These are phyloP conservation scores for Napeogenes inachia DNA, from an alignment of 2,888 invertebrate genomes.

Conservation along the genomic window DNA sequence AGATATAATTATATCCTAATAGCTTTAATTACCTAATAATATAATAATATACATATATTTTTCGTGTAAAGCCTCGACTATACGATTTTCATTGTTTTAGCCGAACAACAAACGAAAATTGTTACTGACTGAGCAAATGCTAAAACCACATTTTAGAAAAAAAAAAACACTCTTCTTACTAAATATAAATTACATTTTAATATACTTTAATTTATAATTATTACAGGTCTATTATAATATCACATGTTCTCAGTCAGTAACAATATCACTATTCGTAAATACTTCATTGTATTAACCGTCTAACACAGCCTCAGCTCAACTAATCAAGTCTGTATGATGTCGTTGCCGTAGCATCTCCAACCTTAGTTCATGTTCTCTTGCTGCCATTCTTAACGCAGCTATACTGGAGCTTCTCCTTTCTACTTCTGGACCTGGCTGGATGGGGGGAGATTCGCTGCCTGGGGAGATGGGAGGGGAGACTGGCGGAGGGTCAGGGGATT, in stretches of 20 bases:
- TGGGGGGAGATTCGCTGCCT: conserved; percentile 72
- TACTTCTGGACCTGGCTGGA: conserved; percentile 80
- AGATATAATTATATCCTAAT: conserved; percentile 30
- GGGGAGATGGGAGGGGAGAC: conserved; percentile 77
- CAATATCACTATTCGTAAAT: conserved; percentile 5
- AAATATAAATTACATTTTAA: no score
- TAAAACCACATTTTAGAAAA: not conserved
- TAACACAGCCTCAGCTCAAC: conserved; percentile 73
- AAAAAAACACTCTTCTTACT: no score
- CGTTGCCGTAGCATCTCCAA: conserved; percentile 89
- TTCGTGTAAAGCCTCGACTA: not conserved
- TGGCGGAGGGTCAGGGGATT: conserved; percentile 64
- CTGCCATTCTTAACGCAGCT: conserved; percentile 90
- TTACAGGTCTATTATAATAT: not conserved
- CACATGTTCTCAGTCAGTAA: conserved; percentile 15
- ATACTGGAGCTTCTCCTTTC: conserved; percentile 92
- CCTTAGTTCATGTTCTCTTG: conserved; percentile 91
- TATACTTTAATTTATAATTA: no score
- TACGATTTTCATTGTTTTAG: not conserved
- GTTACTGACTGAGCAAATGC: conserved; percentile 1
- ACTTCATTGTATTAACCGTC: conserved; percentile 16
- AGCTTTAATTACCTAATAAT: conserved; percentile 21
- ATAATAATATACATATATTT: conserved; percentile 14
- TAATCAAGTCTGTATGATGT: conserved; percentile 85
- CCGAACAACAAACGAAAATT: conserved; percentile 1